A percentile compares a stretch with the other conserved stretches of the same genome.
phyloP scores from a whole-genome alignment of 2,888 invertebrate genomes.

The Thymelicus acteon region DNA sequence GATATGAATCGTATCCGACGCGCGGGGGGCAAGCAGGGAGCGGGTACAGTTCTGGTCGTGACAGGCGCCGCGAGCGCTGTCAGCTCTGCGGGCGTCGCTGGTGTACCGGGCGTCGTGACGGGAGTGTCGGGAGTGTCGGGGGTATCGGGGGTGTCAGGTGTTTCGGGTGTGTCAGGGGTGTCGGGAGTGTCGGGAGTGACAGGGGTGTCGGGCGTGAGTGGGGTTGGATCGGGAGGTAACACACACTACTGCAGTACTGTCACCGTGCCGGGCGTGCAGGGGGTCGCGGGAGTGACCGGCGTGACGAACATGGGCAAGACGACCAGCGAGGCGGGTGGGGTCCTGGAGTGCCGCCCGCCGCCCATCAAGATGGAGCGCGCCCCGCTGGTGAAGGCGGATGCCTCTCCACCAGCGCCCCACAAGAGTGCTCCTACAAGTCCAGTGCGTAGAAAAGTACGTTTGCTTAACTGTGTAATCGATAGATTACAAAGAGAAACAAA shows the following conservation, averaged over 20 bases:
- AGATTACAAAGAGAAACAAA: not conserved
- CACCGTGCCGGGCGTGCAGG: conserved; percentile 72
- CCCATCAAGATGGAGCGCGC: conserved; percentile 72
- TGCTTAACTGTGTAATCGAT: not conserved
- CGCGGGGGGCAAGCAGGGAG: conserved; percentile 82
- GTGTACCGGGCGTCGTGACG: conserved; percentile 41
- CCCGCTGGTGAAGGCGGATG: conserved; percentile 67
- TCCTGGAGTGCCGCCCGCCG: conserved; percentile 49
- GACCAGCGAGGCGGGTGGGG: conserved; percentile 49
- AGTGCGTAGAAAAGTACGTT: conserved; percentile 85
- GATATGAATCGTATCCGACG: conserved; percentile 92
- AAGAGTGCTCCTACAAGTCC: conserved; percentile 78
- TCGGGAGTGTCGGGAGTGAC: conserved; percentile 44
- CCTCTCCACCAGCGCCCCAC: conserved; percentile 51
- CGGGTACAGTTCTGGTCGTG: conserved; percentile 40
- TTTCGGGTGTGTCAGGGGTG: conserved; percentile 51
- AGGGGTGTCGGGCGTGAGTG: conserved; percentile 45
- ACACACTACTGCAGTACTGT: conserved; percentile 7
- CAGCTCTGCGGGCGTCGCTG: conserved; percentile 38
- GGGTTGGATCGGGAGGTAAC: conserved; percentile 1
- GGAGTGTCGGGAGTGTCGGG: conserved; percentile 73
- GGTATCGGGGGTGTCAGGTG: conserved; percentile 64
- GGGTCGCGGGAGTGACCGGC: conserved; percentile 51
- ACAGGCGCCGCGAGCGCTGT: conserved; percentile 42
- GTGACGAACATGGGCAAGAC: conserved; percentile 47